Evolutionary conservation across 2,797 vertebrate species (phyloP).

Genomic region (Malacoctenus gilli): DNA sequence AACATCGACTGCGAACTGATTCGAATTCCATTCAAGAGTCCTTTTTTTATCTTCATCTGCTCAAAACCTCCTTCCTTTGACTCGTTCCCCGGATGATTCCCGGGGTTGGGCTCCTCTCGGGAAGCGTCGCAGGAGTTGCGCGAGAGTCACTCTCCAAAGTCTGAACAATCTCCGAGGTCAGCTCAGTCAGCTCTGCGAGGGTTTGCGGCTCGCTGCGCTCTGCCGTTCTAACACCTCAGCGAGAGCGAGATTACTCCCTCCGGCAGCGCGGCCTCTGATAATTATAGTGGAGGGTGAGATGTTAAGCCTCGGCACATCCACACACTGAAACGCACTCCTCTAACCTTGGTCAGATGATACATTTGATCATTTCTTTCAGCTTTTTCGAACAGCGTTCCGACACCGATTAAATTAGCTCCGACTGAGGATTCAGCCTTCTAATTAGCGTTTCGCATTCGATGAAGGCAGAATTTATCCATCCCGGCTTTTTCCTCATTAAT

Average conservation of each 20-base stretch:
- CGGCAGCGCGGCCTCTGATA: conserved; percentile 49
- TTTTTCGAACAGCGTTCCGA: background rate
- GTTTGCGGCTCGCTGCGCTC: conserved; percentile 33
- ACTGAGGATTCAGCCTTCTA: conserved; percentile 7
- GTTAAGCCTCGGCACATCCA: conserved; percentile 40
- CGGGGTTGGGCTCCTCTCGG: no score
- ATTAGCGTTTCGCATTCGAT: conserved; percentile 15
- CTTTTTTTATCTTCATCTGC: no score
- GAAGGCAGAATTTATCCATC: background rate
- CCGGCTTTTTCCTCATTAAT: background rate
- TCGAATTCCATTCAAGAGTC: no score
- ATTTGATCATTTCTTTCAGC: conserved; percentile 14
- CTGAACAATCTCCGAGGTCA: conserved; percentile 27
- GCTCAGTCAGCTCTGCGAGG: conserved; percentile 34
- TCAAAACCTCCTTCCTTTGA: no score
- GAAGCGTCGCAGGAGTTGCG: background rate
- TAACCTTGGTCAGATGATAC: conserved; percentile 11
- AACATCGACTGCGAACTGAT: no score
- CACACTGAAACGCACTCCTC: conserved; percentile 19
- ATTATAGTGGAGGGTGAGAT: conserved; percentile 60
- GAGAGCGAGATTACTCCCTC: conserved; percentile 60
- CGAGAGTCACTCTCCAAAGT: conserved; percentile 7
- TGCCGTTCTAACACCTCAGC: conserved; percentile 60
- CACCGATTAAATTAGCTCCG: background rate
- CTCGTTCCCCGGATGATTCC: no score